Percentiles rank a stretch among this genome's conserved stretches.
Conservation (phyloP, 53 echinoderm and acorn worm species). For the Luidia sarsii region DNA sequence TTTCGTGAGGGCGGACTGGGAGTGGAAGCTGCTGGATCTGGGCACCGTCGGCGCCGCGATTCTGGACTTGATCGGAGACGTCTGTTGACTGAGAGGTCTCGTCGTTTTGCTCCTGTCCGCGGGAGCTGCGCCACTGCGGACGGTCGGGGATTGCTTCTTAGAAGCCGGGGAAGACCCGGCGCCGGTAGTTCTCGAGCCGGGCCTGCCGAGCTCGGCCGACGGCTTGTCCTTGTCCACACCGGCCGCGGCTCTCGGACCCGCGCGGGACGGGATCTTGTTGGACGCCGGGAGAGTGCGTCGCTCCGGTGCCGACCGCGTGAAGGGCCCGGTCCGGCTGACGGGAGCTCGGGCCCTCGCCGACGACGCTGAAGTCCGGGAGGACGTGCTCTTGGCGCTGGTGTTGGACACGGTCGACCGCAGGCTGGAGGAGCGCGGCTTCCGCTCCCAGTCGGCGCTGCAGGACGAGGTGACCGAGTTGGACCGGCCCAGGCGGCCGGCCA, state of each 20-base stretch:
- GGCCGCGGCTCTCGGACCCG: constrained; percentile 18
- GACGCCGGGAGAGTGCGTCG: constrained; percentile 51
- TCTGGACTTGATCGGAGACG: constrained; percentile 3
- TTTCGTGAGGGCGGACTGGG: not conserved
- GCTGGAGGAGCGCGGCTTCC: constrained; percentile 16
- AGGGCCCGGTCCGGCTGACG: constrained; percentile 5
- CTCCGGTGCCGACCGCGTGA: constrained; percentile 59
- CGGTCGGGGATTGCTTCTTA: not conserved
- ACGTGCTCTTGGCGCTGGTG: constrained; percentile 32
- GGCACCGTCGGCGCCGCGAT: not conserved
- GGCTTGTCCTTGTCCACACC: constrained; percentile 8
- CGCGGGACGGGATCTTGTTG: constrained; percentile 21
- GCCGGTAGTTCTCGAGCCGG: not conserved
- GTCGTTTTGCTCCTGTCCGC: not conserved
- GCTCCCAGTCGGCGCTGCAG: constrained; percentile 29
- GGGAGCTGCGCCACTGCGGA: constrained; percentile 1
- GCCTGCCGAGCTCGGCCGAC: not conserved
- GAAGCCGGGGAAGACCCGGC: not conserved
- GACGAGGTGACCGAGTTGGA: constrained; percentile 24
- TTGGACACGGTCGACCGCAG: constrained; percentile 23
- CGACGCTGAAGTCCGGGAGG: constrained; percentile 1
- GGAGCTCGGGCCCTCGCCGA: not conserved
- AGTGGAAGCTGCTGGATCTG: constrained; percentile 31
- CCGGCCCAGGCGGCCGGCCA: constrained; percentile 11
- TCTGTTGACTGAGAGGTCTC: not conserved